Conservation (phyloP, 1,140 invertebrate genomes). For the Monomorium pharaonis region DNA sequence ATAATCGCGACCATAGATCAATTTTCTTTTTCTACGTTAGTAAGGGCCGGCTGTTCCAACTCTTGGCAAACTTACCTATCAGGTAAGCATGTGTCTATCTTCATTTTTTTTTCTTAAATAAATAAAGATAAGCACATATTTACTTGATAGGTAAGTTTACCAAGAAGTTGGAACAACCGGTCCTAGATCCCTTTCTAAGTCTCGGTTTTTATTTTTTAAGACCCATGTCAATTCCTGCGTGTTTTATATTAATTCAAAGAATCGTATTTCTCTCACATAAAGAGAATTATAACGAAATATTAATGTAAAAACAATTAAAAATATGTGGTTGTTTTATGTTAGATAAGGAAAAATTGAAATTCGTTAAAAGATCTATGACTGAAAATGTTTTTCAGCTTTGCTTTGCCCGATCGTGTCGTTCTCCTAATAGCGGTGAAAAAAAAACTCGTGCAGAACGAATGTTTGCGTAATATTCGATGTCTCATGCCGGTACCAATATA, state of each 20-base stretch:
- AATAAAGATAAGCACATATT: too few species aligned
- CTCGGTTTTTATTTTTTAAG: neutral
- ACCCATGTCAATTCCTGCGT: neutral
- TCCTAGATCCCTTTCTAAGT: too few species aligned
- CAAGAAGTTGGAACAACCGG: too few species aligned
- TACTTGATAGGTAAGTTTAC: too few species aligned
- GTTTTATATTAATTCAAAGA: neutral
- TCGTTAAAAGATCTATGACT: neutral
- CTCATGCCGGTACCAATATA: neutral
- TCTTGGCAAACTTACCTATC: too few species aligned
- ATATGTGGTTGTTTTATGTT: neutral
- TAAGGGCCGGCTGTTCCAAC: too few species aligned
- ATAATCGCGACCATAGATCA: neutral
- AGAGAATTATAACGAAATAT: neutral
- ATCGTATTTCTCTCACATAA: neutral
- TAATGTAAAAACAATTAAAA: neutral
- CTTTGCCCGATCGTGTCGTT: neutral
- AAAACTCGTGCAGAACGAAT: neutral
- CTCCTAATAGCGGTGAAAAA: neutral
- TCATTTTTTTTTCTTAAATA: too few species aligned
- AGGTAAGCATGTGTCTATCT: too few species aligned
- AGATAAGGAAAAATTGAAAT: neutral
- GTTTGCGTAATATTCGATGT: neutral
- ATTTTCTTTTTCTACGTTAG: neutral
- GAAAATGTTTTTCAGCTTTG: neutral